Percentiles rank a stretch among this genome's conserved stretches.
Conservation (phyloP, 2,113 vertebrate species). For the Platycercus adscitus region DNA sequence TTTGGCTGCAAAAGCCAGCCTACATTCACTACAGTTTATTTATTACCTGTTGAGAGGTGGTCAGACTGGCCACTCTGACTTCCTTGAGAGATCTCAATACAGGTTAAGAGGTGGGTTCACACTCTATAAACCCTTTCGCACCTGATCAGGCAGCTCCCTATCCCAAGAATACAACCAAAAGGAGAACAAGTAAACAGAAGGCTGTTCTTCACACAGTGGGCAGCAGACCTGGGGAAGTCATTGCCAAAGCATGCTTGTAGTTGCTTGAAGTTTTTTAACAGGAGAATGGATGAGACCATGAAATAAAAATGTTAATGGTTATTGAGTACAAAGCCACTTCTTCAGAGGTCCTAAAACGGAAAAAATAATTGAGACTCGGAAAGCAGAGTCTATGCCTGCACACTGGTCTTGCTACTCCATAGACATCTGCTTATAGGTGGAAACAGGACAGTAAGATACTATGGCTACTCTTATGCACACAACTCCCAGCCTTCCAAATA, state of each 20-base stretch:
- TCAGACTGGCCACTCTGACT: background rate
- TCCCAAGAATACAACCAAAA: background rate
- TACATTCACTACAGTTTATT: background rate
- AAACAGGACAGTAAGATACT: background rate
- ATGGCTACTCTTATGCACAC: background rate
- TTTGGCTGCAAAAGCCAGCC: background rate
- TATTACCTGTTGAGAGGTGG: background rate
- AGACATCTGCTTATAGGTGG: background rate
- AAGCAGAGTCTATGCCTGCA: background rate
- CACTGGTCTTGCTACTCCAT: background rate
- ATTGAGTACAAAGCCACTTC: background rate
- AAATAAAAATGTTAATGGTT: background rate
- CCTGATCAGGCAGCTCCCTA: background rate
- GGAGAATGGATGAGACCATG: background rate
- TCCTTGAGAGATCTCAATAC: background rate
- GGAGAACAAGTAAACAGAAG: background rate
- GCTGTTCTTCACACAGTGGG: background rate
- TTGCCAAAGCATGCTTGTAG: background rate
- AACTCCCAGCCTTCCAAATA: background rate
- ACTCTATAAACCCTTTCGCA: background rate
- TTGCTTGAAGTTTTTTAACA: background rate
- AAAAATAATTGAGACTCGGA: background rate
- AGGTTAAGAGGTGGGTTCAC: background rate
- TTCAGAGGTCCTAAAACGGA: background rate
- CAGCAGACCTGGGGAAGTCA: background rate